Base-by-base conservation (phyloP, 2,888 invertebrate species). In the Leucophora obtusa region DNA sequence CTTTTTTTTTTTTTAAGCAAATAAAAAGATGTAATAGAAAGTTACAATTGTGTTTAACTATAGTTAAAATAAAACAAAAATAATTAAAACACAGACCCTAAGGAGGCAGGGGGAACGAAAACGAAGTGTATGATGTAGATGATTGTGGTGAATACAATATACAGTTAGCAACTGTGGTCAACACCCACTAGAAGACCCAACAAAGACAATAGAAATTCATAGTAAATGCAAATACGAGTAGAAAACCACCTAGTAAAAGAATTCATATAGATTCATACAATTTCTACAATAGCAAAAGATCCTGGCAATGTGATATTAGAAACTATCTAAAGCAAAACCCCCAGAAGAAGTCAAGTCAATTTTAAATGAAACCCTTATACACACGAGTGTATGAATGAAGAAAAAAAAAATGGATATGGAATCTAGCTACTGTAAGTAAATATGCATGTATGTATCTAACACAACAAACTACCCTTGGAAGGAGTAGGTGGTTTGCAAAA, bases 1-100 rank as follows among this genome's bases (percentile, higher is more conserved):
- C 14, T 28, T 53, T 18, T 47, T 24, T 21, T 63, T 51, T 56
- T 66, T 83, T 84, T 77, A 78, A 76, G 73, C 83, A 84, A 86
- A 85, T 86, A 77, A 86, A 86, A 87, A 86, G 84, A 86, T 87
- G 84, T 86, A 86, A 85, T 85, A 85, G 83, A 87, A 86, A 83
- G 83, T 84, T 76, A 72, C 54, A 74, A 65, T 60, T 77, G 71
- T 66, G 60, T 53, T 47, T 38, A 70, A 53, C 38, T 21, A 28
- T 6, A 14, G n/a, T n/a, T 47, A 24, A 70, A 71, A 54, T 54
- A 35, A 33, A 28, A 24, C 2, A 24, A 28, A 24, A 65, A 54
- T 9, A 66, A 71, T 71, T 77, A 66, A 65, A 66, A 33, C 17
- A 59, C 65, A 35, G 17, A 60, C 54, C 24, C 59, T 1, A 5